Evolutionary conservation across 2,888 invertebrate genomes (phyloP), one percentile per base, ranked within the genome.

Genomic region (Cyrtodaria siliqua): DNA sequence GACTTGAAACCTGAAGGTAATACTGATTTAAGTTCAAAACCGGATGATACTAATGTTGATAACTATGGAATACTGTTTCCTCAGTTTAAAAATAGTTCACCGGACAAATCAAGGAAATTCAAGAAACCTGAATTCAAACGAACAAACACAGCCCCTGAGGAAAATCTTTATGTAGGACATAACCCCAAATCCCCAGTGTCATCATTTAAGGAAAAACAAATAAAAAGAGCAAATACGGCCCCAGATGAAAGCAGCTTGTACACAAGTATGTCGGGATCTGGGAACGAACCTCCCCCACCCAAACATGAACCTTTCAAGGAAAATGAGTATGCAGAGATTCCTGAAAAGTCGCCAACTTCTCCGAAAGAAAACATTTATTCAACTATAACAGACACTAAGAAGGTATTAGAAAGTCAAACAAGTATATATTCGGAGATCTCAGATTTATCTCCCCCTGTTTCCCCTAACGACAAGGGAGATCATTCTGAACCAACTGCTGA

Each of bases 51-150:
- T 33, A 62, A 57, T 53, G 52, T 67, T 24, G 80, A 80, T 44
- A 57, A 63, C 27, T 80, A 80, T 64, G 80, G 56, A 12, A 77
- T 77, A 29, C 66, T 80, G 2, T 80, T 77, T 33, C 80, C 76
- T 50, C 76, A 80, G 20, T 70, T 77, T 6, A 76, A 66, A 27
- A 76, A 72, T 44, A 61, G 29, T 38, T 47, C n/a, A 20, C 57
- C 59, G 8, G 18, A 20, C 2, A 75, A 53, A 50, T n/a, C 59
- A 24, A 40, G 55, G 59, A 47, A 44, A 47, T 16, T 27, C 23
- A 23, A 52, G 27, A 60, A 14, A 44, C 67, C 74, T 49, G 66
- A 69, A 38, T 59, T 74, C 0, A 66, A 53, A 29, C 49, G 79
- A 53, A 53, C 70, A n/a, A 70, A 79, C 24, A 79, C 79, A 40